phyloP scores from a whole-genome alignment of 2,113 vertebrate genomes.

The Holacanthus passer region DNA sequence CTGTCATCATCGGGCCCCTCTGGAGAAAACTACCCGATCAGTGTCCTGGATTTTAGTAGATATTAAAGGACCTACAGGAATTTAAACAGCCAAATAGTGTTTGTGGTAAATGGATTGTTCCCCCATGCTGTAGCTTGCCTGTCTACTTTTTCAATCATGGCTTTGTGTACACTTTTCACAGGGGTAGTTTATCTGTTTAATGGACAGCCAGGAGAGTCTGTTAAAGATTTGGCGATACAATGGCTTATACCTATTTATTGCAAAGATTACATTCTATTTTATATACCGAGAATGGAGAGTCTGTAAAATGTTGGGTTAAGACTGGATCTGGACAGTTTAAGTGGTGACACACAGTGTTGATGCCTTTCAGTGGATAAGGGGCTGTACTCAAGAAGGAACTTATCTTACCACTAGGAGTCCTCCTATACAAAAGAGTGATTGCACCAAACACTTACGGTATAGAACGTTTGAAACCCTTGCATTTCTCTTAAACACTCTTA shows the following conservation, averaged over 20 bases:
- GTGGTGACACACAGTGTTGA: too few relatives aligned
- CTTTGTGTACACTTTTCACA: background rate
- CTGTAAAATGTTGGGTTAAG: background rate
- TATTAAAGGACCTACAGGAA: background rate
- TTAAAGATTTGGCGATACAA: slow-evolving; percentile 22
- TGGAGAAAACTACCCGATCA: background rate
- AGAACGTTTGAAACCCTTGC: too few relatives aligned
- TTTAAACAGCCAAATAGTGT: too few relatives aligned
- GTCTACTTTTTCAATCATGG: background rate
- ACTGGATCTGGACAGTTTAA: too few relatives aligned
- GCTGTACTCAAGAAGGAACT: too few relatives aligned
- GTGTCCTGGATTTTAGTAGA: background rate
- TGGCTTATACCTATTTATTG: slow-evolving; percentile 4
- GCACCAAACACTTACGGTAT: too few relatives aligned
- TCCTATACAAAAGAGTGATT: too few relatives aligned
- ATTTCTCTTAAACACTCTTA: too few relatives aligned
- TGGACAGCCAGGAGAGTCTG: slow-evolving; percentile 10
- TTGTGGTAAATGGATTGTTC: background rate
- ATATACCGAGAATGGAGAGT: background rate
- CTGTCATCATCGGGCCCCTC: background rate
- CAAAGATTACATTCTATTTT: slow-evolving; percentile 7
- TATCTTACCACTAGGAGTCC: too few relatives aligned
- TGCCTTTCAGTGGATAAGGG: too few relatives aligned
- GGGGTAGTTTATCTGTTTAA: background rate
- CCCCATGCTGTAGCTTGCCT: background rate